Base-by-base conservation (phyloP, 2,888 invertebrate genomes). In the Lycaena phlaeas region DNA sequence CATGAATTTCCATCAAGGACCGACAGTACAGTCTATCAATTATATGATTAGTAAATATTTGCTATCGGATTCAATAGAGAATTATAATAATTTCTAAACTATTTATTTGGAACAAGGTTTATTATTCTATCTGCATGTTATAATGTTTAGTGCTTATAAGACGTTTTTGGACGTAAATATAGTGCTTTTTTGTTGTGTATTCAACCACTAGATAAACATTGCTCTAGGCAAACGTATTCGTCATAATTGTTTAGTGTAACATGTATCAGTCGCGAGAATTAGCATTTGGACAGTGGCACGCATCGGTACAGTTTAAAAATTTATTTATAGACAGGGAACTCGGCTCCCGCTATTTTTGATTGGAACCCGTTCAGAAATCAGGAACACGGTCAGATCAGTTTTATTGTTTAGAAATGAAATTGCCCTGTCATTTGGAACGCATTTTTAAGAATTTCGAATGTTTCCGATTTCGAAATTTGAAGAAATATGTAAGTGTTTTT, bases 291-390 rank as follows among this genome's bases (percentile, higher is more conserved):
- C 59, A 61, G 57, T 59, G 54, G 64, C 64, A 60, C 61, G 59
- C 61, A 64, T 53, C 59, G 56, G 60, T 62, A 55, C 54, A 52
- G 49, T 52, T 56, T 48, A 57, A 53, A 53, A 56, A 64, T 66
- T n/a, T 73, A 74, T 74, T 79, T 77, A 72, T 68, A 63, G 68
- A 67, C 61, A 69, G 61, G 57, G 57, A 70, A 63, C 61, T 68
- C 70, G 70, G 74, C 68, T 76, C 62, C 59, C 65, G 68, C 71
- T 79, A 77, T 77, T 79, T 77, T 55, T 64, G 69, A 68, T 60
- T 60, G 63, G 54, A 68, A 67, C 62, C 65, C 60, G 66, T 62
- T 57, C 62, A 56, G 56, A 59, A 65, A 71, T 68, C 70, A 69
- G 67, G 70, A 74, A 64, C 68, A 65, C 67, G 68, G 62, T 58